Evolutionary conservation across 2,888 invertebrate genomes (phyloP).

Genomic region (Plagodis dolabraria): DNA sequence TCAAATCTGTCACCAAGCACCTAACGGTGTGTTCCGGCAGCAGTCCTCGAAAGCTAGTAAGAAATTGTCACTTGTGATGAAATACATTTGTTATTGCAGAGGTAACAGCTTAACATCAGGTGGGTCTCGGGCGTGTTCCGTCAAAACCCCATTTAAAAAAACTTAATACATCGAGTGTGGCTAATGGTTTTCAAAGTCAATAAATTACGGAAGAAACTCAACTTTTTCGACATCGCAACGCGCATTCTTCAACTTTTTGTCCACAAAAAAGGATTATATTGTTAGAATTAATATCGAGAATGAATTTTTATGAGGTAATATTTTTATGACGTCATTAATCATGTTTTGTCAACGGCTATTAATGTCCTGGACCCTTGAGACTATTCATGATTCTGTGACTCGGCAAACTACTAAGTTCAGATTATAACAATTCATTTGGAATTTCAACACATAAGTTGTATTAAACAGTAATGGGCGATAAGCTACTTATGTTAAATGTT

Average conservation of each 20-base stretch:
- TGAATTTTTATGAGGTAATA: conserved; percentile 29
- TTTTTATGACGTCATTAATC: conserved; percentile 33
- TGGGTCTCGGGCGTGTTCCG: not conserved
- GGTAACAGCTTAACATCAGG: not conserved
- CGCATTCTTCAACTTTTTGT: conserved; percentile 26
- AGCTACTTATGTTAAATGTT: too few species aligned
- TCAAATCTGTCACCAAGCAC: too few species aligned
- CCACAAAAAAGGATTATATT: conserved; percentile 27
- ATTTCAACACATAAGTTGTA: too few species aligned
- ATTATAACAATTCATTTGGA: too few species aligned
- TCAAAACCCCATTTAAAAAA: not conserved
- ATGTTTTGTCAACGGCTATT: conserved; percentile 33
- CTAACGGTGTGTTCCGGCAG: too few species aligned
- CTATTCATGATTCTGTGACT: not conserved
- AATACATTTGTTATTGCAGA: too few species aligned
- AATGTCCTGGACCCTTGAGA: conserved; percentile 5
- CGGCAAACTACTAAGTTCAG: too few species aligned
- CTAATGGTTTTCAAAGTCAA: conserved; percentile 23
- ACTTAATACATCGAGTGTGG: conserved; percentile 19
- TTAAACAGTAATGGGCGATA: too few species aligned
- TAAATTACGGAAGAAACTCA: conserved; percentile 16
- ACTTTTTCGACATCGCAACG: conserved; percentile 11
- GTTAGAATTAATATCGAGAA: conserved; percentile 33
- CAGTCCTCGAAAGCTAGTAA: too few species aligned
- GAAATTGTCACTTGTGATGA: too few species aligned